These are phyloP conservation scores for Callionymus lyra DNA, from an alignment of 2,113 vertebrate genomes.

Conservation along the genomic window DNA sequence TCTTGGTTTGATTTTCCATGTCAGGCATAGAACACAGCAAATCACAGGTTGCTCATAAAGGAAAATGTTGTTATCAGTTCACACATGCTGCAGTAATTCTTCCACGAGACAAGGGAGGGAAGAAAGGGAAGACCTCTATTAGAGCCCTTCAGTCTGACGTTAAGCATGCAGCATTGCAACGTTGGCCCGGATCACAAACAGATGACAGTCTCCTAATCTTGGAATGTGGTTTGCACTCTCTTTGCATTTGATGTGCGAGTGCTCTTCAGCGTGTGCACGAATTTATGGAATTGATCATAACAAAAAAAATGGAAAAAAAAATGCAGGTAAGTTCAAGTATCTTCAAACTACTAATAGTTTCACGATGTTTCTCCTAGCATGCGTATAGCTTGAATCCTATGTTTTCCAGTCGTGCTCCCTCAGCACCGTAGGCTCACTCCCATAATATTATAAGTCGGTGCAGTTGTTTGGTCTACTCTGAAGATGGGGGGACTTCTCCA, in stretches of 20 bases:
- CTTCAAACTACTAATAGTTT: too few relatives aligned
- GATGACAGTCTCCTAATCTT: constrained; percentile 39
- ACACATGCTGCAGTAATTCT: constrained; percentile 6
- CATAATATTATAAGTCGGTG: constrained; percentile 16
- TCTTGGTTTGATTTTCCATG: too few relatives aligned
- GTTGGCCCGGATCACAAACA: constrained; percentile 48
- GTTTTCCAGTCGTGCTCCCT: neutral
- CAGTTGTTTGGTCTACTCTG: constrained; percentile 32
- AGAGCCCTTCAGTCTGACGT: constrained; percentile 29
- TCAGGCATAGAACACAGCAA: too few relatives aligned
- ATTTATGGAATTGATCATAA: neutral
- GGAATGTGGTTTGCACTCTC: constrained; percentile 37
- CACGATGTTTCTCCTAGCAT: neutral
- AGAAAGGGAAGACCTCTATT: constrained; percentile 18
- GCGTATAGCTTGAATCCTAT: too few relatives aligned
- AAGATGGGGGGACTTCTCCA: constrained; percentile 25
- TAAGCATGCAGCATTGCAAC: constrained; percentile 30
- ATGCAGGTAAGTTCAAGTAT: too few relatives aligned
- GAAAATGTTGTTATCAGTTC: too few relatives aligned
- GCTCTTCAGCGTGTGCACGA: neutral
- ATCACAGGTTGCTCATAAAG: too few relatives aligned
- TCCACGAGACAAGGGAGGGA: constrained; percentile 19
- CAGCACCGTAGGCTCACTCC: constrained; percentile 1
- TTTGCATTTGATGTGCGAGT: neutral
- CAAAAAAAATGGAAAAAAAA: too few relatives aligned